Base-by-base conservation (phyloP, 2,797 vertebrate genomes). In the Pantherophis alleghaniensis region DNA sequence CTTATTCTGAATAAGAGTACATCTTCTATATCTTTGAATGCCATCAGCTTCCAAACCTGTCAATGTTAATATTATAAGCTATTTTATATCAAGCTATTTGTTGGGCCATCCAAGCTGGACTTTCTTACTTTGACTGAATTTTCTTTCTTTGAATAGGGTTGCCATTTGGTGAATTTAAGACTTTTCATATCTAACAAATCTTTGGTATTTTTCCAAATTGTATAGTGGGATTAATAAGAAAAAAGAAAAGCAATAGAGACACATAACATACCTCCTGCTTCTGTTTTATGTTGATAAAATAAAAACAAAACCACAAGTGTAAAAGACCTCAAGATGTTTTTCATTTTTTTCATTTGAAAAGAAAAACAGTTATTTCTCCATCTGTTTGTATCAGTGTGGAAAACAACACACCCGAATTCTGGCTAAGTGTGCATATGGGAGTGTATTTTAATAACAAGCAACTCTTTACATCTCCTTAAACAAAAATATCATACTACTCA, bases 221-320 rank as follows among this genome's bases (percentile, higher is more conserved):
- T 66, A 60, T 63, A 55, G n/a, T 57, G 13, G 32, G 51, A 28
- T 28, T 91, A 32, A 69, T 88, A 28, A 56, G 24, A 88, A 37
- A 22, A 24, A 42, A 51, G 22, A 87, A 47, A 55, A 42, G 56
- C 51, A 28, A 18, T 18, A 93, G 61, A 59, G 11, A 69, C 37
- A 24, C 32, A 32, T 7, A 87, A 32, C 53, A 69, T 10, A 60
- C 32, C 60, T n/a, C 56, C 47, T 59, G 37, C 37, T 57, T 90
- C 83, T 87, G 60, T 56, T 88, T 89, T 57, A 87, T 42, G 55
- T 55, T 91, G 90, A 91, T 91, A 89, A 91, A 90, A 87, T 47
- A 57, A 88, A 88, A 69, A 69, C 53, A 57, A 60, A 61, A 28
- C 51, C 37, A 51, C n/a, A 88, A 88, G 56, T 51, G 47, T 24